These are phyloP conservation scores for Hemicrepidius hirtus DNA, from an alignment of 2,888 invertebrate species.

Conservation along the genomic window DNA sequence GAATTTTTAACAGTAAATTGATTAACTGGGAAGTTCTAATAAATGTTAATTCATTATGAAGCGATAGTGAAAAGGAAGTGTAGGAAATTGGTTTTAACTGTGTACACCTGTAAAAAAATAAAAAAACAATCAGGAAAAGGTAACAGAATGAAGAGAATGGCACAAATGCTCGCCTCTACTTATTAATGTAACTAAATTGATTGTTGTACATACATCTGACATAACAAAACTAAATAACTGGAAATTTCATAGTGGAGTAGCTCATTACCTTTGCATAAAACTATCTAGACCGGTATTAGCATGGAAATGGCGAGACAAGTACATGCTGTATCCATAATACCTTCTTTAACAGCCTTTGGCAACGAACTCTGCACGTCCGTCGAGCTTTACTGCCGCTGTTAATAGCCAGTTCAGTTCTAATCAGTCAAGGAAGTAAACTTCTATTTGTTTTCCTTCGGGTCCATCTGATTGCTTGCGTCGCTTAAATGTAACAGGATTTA, in stretches of 20 bases:
- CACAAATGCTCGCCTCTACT: neutral
- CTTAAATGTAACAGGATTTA: conserved; percentile 41
- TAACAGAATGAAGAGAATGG: no score
- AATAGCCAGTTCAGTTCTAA: conserved; percentile 49
- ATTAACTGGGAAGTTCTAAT: neutral
- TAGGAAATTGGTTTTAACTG: neutral
- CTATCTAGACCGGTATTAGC: conserved; percentile 52
- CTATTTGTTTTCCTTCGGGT: conserved; percentile 44
- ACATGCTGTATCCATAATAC: conserved; percentile 48
- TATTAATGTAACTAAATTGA: neutral
- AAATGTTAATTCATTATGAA: neutral
- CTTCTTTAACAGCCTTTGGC: conserved; percentile 50
- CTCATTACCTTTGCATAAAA: conserved; percentile 51
- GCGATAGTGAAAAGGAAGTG: neutral
- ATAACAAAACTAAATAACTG: conserved; percentile 40
- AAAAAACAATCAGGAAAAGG: neutral
- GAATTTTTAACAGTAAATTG: neutral
- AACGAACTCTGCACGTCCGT: conserved; percentile 49
- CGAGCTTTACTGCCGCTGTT: conserved; percentile 49
- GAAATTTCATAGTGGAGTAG: conserved; percentile 41
- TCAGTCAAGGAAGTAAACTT: conserved; percentile 51
- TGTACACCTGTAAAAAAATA: neutral
- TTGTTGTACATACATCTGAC: conserved; percentile 4
- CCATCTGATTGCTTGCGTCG: conserved; percentile 45
- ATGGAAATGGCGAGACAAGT: conserved; percentile 50